Percentiles rank a stretch among this genome's conserved stretches.
Conservation (phyloP, 2,797 vertebrate genomes). For the Enteromius unitaeniatus region DNA sequence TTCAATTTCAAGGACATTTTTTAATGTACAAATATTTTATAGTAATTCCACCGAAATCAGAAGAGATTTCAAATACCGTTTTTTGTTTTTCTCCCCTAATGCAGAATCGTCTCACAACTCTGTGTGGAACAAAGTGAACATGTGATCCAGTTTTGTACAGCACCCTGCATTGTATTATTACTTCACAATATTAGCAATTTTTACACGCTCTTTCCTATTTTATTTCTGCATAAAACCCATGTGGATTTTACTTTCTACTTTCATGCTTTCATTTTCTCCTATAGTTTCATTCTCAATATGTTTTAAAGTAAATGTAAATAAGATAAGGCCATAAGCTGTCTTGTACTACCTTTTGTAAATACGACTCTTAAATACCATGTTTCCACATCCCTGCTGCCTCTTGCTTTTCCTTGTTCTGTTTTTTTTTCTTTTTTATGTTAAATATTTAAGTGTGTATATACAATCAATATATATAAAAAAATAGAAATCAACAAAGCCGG, state of each 20-base stretch:
- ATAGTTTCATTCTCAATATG: not conserved
- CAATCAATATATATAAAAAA: not conserved
- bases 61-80: not conserved
- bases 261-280: not conserved
- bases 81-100: not conserved
- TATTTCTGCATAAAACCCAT: not conserved
- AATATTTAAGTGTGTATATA: too few species aligned
- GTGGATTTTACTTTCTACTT: not conserved
- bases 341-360: constrained; percentile 30
- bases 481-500: not conserved
- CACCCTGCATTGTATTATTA: not conserved
- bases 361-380: not conserved
- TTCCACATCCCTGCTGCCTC: not conserved
- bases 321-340: not conserved
- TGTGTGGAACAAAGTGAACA: constrained; percentile 71
- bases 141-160: not conserved
- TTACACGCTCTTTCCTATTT: not conserved
- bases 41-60: not conserved
- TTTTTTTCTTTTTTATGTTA: not conserved
- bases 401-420: not conserved
- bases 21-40: not conserved
- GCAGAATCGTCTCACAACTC: constrained; percentile 75
- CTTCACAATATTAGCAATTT: not conserved
- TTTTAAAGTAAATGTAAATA: constrained; percentile 26
- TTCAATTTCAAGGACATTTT: not conserved